phyloP scores from a whole-genome alignment of 1,140 invertebrate genomes.

The Grapholita molesta region DNA sequence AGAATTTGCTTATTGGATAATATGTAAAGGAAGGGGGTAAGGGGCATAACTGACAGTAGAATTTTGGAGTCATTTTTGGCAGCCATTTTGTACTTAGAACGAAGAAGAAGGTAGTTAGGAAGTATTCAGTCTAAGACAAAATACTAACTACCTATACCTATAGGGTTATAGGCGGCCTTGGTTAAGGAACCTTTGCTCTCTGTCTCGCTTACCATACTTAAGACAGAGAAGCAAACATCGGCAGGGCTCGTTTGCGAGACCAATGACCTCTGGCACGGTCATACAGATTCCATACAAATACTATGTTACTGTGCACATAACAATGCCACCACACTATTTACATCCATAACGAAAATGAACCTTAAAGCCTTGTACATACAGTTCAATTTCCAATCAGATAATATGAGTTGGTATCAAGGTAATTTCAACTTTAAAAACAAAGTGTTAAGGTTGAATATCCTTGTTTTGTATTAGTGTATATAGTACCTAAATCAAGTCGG shows the following conservation, averaged over 20 bases:
- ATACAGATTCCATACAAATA: not conserved
- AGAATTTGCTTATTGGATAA: no score
- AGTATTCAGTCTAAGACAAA: no score
- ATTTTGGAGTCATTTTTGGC: no score
- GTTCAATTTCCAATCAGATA: not conserved
- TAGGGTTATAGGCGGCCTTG: no score
- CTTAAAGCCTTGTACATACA: not conserved
- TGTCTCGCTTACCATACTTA: not conserved
- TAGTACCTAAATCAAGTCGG: not conserved
- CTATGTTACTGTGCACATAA: not conserved
- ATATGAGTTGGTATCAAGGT: not conserved
- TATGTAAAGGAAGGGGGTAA: no score
- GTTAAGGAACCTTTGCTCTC: no score
- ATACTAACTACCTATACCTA: no score
- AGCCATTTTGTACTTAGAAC: no score
- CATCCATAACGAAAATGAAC: not conserved
- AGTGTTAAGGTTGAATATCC: not conserved
- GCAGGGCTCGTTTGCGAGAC: not conserved
- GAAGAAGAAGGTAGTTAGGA: no score
- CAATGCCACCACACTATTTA: not conserved
- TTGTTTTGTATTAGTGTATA: not conserved
- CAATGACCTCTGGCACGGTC: not conserved
- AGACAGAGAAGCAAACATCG: not conserved
- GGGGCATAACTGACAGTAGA: no score
- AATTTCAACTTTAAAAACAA: not conserved